phyloP scores from a whole-genome alignment of 2,113 vertebrate species.

The Dasypus novemcinctus region DNA sequence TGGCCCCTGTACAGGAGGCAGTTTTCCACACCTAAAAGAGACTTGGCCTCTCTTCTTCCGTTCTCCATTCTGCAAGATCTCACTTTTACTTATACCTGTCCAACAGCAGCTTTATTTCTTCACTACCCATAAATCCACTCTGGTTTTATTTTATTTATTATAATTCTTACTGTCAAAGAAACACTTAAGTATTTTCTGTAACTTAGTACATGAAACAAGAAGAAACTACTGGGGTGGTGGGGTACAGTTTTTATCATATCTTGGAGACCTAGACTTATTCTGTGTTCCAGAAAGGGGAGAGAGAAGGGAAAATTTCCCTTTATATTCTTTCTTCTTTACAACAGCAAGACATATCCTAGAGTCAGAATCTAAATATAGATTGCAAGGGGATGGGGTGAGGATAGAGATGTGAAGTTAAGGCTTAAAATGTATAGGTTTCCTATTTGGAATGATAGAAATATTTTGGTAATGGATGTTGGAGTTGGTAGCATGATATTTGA shows the following conservation, averaged over 20 bases:
- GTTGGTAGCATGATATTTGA: no score
- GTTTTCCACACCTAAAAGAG: neutral
- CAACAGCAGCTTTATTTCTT: neutral
- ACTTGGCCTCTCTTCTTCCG: neutral
- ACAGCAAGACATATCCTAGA: neutral
- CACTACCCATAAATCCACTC: neutral
- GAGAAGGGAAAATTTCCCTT: neutral
- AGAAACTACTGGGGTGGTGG: neutral
- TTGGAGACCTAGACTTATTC: neutral
- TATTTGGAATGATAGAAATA: no score
- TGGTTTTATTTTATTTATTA: neutral
- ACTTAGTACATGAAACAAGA: neutral
- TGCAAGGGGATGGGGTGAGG: no score
- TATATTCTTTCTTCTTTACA: neutral
- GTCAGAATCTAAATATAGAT: no score
- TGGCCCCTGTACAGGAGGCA: neutral
- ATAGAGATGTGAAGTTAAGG: no score
- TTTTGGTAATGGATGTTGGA: no score
- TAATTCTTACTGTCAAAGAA: neutral
- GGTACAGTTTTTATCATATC: no score
- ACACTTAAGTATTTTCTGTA: neutral
- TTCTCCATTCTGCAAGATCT: rapidly evolving
- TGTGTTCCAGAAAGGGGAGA: neutral
- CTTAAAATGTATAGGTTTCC: no score
- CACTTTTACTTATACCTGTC: no score